Evolutionary conservation across 64 coral and sea anemone species (phyloP).

Genomic region (Orbicella faveolata): DNA sequence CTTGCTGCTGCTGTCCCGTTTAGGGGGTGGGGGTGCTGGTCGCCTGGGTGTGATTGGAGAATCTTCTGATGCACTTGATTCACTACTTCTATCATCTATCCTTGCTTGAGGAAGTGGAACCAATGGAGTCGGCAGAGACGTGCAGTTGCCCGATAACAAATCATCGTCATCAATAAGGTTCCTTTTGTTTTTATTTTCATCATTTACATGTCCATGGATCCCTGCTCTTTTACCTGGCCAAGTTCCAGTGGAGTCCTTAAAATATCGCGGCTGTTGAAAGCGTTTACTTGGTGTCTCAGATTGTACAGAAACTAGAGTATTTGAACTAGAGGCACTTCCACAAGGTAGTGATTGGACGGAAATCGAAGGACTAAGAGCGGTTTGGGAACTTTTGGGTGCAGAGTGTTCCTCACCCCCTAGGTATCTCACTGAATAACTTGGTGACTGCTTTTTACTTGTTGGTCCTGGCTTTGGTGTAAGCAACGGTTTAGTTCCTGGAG

Average conservation of each 20-base stretch:
- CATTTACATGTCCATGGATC: not conserved
- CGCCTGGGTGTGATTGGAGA: slow-evolving; percentile 28
- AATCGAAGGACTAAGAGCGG: not conserved
- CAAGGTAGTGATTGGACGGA: not conserved
- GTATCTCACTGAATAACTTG: slow-evolving; percentile 28
- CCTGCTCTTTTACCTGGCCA: not conserved
- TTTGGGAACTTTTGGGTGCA: not conserved
- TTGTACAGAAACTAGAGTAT: not conserved
- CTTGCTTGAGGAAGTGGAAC: slow-evolving; percentile 34
- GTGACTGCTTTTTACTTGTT: not conserved
- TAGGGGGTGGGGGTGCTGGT: slow-evolving; percentile 36
- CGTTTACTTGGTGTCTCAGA: not conserved
- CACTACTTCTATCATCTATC: not conserved
- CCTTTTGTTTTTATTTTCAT: not conserved
- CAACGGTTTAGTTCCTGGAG: not conserved
- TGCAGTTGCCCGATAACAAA: slow-evolving; percentile 22
- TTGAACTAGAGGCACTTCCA: not conserved
- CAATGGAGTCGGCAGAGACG: slow-evolving; percentile 42
- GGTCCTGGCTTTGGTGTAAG: not conserved
- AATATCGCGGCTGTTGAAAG: not conserved
- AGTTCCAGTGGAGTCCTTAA: not conserved
- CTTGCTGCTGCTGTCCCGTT: not conserved
- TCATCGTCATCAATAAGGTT: slow-evolving; percentile 15
- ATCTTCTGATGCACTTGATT: slow-evolving; percentile 25
- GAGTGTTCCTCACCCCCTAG: not conserved